Conservation (phyloP, 2,888 invertebrate genomes). For the Heliconius cydno region DNA sequence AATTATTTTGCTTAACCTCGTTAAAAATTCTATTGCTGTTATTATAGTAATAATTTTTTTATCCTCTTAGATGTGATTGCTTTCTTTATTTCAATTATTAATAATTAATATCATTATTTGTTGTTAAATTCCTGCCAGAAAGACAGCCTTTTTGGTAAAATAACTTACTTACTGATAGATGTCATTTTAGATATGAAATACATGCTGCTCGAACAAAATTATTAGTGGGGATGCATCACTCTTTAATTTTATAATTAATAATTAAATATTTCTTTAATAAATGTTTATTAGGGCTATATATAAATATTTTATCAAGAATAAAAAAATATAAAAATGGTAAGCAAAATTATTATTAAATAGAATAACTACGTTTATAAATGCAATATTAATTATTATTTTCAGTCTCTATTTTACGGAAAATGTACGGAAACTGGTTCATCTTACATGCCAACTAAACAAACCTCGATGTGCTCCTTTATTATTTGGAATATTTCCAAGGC, state of each 20-base stretch:
- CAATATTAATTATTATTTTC: conserved; percentile 27
- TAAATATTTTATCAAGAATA: not conserved
- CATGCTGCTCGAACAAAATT: conserved; percentile 18
- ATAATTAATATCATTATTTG: not conserved
- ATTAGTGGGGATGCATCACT: conserved; percentile 6
- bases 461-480: conserved; percentile 66
- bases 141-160: conserved; percentile 23
- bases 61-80: not conserved
- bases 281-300: not conserved
- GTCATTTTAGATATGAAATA: conserved; percentile 2
- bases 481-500: conserved; percentile 74
- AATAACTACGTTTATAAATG: conserved; percentile 5
- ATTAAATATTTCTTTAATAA: not conserved
- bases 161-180: conserved; percentile 22
- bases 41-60: conserved; percentile 20
- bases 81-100: not conserved
- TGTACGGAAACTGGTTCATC: conserved; percentile 34
- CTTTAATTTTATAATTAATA: not conserved
- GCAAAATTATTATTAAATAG: not conserved
- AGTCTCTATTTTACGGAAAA: conserved; percentile 38
- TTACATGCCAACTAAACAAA: conserved; percentile 48
- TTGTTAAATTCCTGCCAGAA: no score
- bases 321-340: conserved; percentile 17
- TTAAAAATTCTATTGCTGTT: conserved; percentile 20
- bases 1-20: conserved; percentile 31